phyloP scores from a whole-genome alignment of 2,797 vertebrate genomes.

The Ptychobarbus kaznakovi region DNA sequence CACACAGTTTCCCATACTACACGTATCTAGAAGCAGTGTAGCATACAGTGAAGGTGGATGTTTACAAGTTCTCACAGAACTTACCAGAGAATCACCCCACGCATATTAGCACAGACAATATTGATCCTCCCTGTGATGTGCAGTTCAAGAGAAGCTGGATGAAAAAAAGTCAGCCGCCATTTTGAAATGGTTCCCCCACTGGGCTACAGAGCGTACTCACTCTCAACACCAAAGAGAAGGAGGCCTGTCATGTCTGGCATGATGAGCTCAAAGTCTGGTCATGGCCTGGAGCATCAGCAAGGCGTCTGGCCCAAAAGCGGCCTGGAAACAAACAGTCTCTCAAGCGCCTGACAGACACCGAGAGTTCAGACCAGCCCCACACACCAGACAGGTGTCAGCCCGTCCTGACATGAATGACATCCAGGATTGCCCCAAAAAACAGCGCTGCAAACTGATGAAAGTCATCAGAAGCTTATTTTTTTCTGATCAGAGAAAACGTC shows the following conservation, averaged over 20 bases:
- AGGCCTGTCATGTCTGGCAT: constrained; percentile 81
- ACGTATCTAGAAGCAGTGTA: constrained; percentile 9
- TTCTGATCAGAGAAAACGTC: constrained; percentile 49
- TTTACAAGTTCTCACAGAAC: constrained; percentile 38
- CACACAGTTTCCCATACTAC: not conserved
- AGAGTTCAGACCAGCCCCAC: constrained; percentile 72
- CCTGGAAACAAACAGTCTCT: constrained; percentile 75
- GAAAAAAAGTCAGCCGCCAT: constrained; percentile 69
- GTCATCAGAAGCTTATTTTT: constrained; percentile 38
- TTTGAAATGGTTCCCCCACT: constrained; percentile 71
- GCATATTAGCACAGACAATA: constrained; percentile 66
- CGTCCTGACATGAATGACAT: constrained; percentile 72
- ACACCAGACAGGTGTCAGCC: constrained; percentile 75
- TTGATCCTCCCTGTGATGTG: constrained; percentile 76
- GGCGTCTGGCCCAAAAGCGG: constrained; percentile 72
- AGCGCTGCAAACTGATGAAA: constrained; percentile 53
- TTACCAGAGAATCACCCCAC: constrained; percentile 65
- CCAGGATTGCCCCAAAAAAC: constrained; percentile 47
- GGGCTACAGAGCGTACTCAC: constrained; percentile 75
- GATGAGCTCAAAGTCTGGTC: constrained; percentile 81
- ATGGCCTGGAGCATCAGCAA: constrained; percentile 73
- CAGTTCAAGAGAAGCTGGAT: constrained; percentile 73
- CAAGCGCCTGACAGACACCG: constrained; percentile 67
- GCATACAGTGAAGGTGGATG: constrained; percentile 35
- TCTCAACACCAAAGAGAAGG: constrained; percentile 80